Conservation (phyloP, 2,888 invertebrate species). For the Seladonia tumulorum region DNA sequence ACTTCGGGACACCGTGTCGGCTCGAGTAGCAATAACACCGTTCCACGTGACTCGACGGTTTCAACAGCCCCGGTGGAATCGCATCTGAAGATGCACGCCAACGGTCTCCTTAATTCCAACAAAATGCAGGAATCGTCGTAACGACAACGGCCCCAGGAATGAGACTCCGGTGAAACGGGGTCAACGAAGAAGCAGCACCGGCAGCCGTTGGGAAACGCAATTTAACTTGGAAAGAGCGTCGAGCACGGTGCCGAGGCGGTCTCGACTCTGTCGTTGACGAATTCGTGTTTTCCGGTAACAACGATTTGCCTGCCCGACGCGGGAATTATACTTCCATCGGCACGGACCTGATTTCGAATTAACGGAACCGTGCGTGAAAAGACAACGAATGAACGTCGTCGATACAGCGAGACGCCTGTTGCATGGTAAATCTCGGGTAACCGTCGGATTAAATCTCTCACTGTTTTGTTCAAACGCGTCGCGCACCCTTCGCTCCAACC, state of each 20-base stretch:
- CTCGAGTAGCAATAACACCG: constrained; percentile 1
- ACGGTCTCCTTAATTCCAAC: constrained; percentile 8
- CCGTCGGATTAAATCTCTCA: background rate
- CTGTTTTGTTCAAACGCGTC: background rate
- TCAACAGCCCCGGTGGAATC: background rate
- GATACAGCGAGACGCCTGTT: constrained; percentile 29
- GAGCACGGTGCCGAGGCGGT: constrained; percentile 9
- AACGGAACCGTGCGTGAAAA: background rate
- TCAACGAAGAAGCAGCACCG: constrained; percentile 29
- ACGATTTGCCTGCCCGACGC: constrained; percentile 31
- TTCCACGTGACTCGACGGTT: background rate
- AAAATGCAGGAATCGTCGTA: constrained; percentile 21
- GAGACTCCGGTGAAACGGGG: constrained; percentile 13
- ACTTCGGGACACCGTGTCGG: background rate
- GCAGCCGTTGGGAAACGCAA: constrained; percentile 36
- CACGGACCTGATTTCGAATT: constrained; percentile 37
- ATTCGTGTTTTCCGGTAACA: background rate
- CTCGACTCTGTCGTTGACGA: background rate
- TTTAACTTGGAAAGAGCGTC: constrained; percentile 42
- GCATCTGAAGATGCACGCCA: background rate
- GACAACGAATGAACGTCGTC: background rate
- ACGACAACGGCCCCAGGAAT: constrained; percentile 15
- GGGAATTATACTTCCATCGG: constrained; percentile 54
- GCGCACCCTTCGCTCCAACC: background rate
- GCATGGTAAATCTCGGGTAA: background rate